Evolutionary conservation across 2,797 vertebrate species (phyloP), one percentile per base, ranked within the genome.

Genomic region (Kryptopterus vitreolus): DNA sequence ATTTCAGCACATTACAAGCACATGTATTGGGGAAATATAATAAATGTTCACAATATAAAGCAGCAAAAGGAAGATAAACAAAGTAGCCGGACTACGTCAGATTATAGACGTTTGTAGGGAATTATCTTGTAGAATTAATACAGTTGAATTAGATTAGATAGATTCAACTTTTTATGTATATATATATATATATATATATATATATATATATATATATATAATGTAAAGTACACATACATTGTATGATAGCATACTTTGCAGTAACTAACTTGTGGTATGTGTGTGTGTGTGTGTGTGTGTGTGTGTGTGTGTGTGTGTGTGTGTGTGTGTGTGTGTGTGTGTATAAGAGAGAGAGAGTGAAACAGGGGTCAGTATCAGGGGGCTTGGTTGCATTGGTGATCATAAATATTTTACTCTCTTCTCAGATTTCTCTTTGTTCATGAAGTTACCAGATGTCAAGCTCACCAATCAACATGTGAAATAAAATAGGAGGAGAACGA

Each of bases 361-460:
- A 48, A 59, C 63, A 73, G 48, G 86, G 88, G 86, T 88, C 83
- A 87, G 80, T 82, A 68, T 66, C 50, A 82, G 85, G 88, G 88
- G 85, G 88, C 82, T 84, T 82, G 79, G 83, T 46, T 38, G 76
- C 84, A 80, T 57, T 84, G 89, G 89, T 87, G 83, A 92, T 88
- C 91, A 92, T 93, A 80, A 94, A 94, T 92, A 91, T 90, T 92
- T 93, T 57, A 91, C 81, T 84, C 85, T 82, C 62, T 84, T 90
- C 90, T 94, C 92, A 86, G 58, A 57, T 93, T 94, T 74, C 92
- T 88, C 89, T 92, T 92, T 92, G 91, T 91, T 81, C 75, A 86
- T 85, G 52, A 59, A 24, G 83, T 83, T 79, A 87, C 84, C 85
- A 83, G 85, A 82, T 83, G 81, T 72, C 83, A 80, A 70, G 79